Base-by-base conservation (phyloP, 1,140 invertebrate genomes). In the Drosophila orosa region DNA sequence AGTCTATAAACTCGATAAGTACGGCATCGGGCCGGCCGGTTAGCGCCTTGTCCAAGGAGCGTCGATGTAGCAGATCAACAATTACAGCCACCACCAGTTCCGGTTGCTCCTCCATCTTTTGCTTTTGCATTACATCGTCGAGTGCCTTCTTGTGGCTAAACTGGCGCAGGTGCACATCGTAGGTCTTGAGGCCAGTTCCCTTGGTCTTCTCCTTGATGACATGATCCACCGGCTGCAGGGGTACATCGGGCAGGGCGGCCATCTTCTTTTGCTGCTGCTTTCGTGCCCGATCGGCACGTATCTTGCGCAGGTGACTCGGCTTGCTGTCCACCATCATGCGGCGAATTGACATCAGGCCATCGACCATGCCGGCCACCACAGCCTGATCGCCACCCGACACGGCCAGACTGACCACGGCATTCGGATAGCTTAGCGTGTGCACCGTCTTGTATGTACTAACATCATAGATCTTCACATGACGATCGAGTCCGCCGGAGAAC, bases 391-490 rank as follows among this genome's bases (percentile, higher is more conserved):
- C 94, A 63, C 95, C 93, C 92, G 98, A 93, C 76, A 95, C 94
- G 60, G 95, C 97, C 80, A 99, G 92, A 92, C 97, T 98, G 6
- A 99, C 93, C 50, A 99, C 94, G 25, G 97, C 95, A 93, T 98
- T 98, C 8, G 98, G 96, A 92, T 97, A 98, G 89, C 97, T 96
- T 24, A 99, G 93, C 13, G 96, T 97, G 82, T 99, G 97, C 12
- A 99, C 95, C 3, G 96, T 94, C 93, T 97, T 96, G 90, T 98
- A 99, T 2, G 95, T 96, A 57, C 95, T 94, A 47, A 97, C 93
- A 91, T 99, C 97, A 92, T 98, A 99, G 75, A 99, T 95, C 93
- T 99, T 99, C 0, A 99, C 96, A 93, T 99, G 97, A 78, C 96
- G 95, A 90, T 99, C 98, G 44, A 99, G 93, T 3, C 97, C 98